phyloP scores from a whole-genome alignment of 2,888 invertebrate species.

The Thereva unica region DNA sequence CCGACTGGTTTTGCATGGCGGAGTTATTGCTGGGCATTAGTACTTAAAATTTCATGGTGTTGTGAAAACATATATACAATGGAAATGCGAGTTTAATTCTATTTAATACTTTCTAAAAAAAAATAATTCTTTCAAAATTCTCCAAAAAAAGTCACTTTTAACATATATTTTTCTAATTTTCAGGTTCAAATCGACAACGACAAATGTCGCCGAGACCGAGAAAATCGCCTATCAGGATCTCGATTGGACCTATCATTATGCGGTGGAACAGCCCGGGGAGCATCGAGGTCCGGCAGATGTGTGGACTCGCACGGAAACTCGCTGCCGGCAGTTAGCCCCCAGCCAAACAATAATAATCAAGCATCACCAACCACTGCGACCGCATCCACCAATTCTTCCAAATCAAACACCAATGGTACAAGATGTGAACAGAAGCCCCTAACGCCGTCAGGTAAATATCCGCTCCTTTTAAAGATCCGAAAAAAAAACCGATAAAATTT shows the following conservation, averaged over 20 bases:
- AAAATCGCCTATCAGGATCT: conserved; percentile 50
- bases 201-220: conserved; percentile 58
- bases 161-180: conserved; percentile 35
- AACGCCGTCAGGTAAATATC: conserved; percentile 55
- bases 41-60: too few relatives aligned
- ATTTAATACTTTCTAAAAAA: neutral
- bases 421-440: conserved; percentile 53
- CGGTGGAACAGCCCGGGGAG: conserved; percentile 47
- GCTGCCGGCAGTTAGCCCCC: conserved; percentile 49
- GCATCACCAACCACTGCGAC: conserved; percentile 41
- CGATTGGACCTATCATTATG: conserved; percentile 56
- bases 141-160: neutral
- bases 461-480: neutral
- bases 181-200: conserved; percentile 59
- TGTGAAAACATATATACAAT: neutral
- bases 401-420: conserved; percentile 36
- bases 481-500: neutral
- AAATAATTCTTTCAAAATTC: neutral
- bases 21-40: too few relatives aligned
- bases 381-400: conserved; percentile 40
- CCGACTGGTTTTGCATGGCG: too few relatives aligned
- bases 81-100: neutral
- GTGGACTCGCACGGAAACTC: conserved; percentile 53
- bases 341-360: conserved; percentile 44
- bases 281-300: conserved; percentile 46